These are phyloP conservation scores for Sebastes vulpes DNA, from an alignment of 2,797 vertebrate species.

Conservation along the genomic window DNA sequence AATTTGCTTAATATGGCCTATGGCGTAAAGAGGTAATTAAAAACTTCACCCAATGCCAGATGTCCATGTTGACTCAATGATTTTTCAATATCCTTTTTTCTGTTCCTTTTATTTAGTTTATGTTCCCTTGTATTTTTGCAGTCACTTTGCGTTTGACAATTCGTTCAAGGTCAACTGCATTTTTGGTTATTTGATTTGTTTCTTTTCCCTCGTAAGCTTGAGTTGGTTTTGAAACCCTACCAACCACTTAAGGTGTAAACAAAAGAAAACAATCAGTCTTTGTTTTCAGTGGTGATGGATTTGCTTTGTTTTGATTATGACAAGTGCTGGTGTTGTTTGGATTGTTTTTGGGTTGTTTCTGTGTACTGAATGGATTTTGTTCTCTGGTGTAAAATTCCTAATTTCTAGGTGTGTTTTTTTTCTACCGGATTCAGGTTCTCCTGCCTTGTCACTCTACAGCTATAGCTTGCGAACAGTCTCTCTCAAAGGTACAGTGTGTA, in stretches of 20 bases:
- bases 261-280: constrained; percentile 76
- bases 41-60: constrained; percentile 99
- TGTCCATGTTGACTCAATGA: constrained; percentile 99
- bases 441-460: constrained; percentile 80
- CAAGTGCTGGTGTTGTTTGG: constrained; percentile 92
- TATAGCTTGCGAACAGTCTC: neutral
- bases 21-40: constrained; percentile 99
- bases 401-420: constrained; percentile 89
- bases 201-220: constrained; percentile 65
- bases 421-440: constrained; percentile 94
- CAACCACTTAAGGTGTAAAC: constrained; percentile 74
- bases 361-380: constrained; percentile 90
- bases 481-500: neutral
- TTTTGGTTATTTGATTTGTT: constrained; percentile 82
- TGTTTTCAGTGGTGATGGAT: constrained; percentile 91
- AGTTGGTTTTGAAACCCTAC: constrained; percentile 76
- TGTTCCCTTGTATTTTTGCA: constrained; percentile 89
- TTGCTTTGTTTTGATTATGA: constrained; percentile 86
- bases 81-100: constrained; percentile 88
- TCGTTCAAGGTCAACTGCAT: constrained; percentile 82
- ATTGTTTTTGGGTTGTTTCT: constrained; percentile 91
- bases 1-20: constrained; percentile 99
- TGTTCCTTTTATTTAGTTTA: constrained; percentile 84
- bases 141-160: constrained; percentile 92
- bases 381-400: constrained; percentile 88